Evolutionary conservation across 2,113 vertebrate species (phyloP), one percentile per base, ranked within the genome.

Genomic region (Antechinus stuartii): DNA sequence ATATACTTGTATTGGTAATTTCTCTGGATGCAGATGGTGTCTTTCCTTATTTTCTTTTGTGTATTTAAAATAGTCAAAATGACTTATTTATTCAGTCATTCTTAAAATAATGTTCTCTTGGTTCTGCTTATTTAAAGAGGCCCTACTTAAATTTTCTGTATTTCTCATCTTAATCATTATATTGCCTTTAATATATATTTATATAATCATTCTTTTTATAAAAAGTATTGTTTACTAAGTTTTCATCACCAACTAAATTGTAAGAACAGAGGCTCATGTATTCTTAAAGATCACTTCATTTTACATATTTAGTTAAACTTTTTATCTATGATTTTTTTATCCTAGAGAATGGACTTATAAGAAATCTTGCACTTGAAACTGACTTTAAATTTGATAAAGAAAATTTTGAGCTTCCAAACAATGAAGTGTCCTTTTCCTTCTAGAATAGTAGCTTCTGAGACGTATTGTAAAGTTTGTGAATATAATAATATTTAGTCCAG

Each of bases 141-240:
- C 91, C 94, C 24, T 91, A 94, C 55, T 93, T 97, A 97, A 97
- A 92, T 92, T 98, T 90, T 90, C 35, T 4, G 92, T 97, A 97
- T 97, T 3, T 54, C 92, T 96, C 54, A 95, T 90, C 8, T 19
- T 90, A 97, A 95, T 97, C n/a, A 30, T 98, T 95, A 56, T 95
- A 96, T 98, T 94, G 95, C 95, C 42, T 16, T 8, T 95, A 90
- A 8, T 57, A 1, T 97, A 98, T 97, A 57, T 95, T 96, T 97
- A 98, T 92, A 94, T 96, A 91, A 26, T 91, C 12, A 56, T 94
- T 93, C 92, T 97, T 92, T 93, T 90, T 8, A 95, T 96, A 91
- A 54, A 96, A 94, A 97, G 92, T 95, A 91, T 49, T 89, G 6
- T n/a, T 35, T 90, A 61, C 76, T 95, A 90, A 94, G 96, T 94